phyloP scores from a whole-genome alignment of 2,888 invertebrate genomes.

The Fissipunctia ypsillon region DNA sequence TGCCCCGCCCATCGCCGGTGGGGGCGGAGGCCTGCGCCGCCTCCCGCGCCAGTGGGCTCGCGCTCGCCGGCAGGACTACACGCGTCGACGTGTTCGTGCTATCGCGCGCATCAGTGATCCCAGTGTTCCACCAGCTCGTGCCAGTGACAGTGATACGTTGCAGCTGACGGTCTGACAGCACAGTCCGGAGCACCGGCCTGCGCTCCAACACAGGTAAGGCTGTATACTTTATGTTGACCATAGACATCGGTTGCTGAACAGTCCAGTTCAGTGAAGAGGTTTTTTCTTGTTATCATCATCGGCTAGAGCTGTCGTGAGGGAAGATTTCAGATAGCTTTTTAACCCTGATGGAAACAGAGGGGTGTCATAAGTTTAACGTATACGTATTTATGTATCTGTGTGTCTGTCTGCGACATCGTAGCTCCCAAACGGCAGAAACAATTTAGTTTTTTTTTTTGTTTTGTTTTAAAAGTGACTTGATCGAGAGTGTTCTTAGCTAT shows the following conservation, averaged over 20 bases:
- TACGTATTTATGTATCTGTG: too few species aligned
- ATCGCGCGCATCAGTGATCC: constrained; percentile 66
- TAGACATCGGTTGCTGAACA: not conserved
- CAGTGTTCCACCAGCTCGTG: constrained; percentile 60
- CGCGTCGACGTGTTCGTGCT: constrained; percentile 68
- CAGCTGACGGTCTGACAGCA: constrained; percentile 1
- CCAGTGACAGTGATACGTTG: constrained; percentile 66
- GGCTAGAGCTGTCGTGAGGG: not conserved
- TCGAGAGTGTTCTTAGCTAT: too few species aligned
- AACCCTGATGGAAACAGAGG: too few species aligned
- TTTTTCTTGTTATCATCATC: not conserved
- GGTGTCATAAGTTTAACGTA: too few species aligned
- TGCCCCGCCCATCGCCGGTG: constrained; percentile 55
- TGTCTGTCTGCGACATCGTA: too few species aligned
- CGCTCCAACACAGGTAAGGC: constrained; percentile 40
- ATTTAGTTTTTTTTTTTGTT: too few species aligned
- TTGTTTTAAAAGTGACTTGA: too few species aligned
- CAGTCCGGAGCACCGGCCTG: constrained; percentile 20
- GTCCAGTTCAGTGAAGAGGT: not conserved
- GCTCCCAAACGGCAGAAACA: too few species aligned
- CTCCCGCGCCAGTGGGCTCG: constrained; percentile 76
- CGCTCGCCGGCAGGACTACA: constrained; percentile 73
- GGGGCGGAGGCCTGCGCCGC: constrained; percentile 62
- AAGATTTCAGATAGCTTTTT: not conserved
- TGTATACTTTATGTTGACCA: not conserved